phyloP scores from a whole-genome alignment of 2,113 vertebrate species.

The Aptenodytes forsteri region DNA sequence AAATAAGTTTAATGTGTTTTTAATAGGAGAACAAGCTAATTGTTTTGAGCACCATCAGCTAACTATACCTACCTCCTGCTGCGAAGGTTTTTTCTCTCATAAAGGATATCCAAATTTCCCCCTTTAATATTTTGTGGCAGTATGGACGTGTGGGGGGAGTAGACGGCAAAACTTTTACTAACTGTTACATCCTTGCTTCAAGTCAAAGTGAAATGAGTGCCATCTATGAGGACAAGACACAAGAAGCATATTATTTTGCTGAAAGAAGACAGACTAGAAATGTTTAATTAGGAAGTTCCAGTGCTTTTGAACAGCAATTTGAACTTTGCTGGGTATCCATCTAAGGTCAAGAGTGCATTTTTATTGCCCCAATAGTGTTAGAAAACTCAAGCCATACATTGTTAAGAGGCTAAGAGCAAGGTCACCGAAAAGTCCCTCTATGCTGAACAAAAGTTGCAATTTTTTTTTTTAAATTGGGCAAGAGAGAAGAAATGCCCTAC shows the following conservation, averaged over 20 bases:
- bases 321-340: neutral
- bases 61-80: neutral
- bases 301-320: neutral
- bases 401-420: neutral
- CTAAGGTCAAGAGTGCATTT: neutral
- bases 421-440: neutral
- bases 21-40: neutral
- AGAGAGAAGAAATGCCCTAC: neutral
- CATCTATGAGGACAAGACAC: neutral
- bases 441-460: neutral
- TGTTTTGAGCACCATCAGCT: neutral
- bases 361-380: neutral
- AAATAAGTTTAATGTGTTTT: neutral
- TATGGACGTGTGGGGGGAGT: rapidly evolving
- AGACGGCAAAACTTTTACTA: neutral
- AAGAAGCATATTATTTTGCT: neutral
- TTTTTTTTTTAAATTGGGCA: neutral
- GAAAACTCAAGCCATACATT: neutral
- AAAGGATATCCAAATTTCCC: neutral
- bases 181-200: neutral
- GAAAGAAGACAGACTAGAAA: neutral
- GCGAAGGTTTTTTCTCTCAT: neutral
- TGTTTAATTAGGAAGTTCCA: neutral
- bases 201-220: neutral
- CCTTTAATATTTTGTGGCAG: neutral